Evolutionary conservation across 1,140 invertebrate genomes (phyloP).

Genomic region (Hirudo medicinalis): DNA sequence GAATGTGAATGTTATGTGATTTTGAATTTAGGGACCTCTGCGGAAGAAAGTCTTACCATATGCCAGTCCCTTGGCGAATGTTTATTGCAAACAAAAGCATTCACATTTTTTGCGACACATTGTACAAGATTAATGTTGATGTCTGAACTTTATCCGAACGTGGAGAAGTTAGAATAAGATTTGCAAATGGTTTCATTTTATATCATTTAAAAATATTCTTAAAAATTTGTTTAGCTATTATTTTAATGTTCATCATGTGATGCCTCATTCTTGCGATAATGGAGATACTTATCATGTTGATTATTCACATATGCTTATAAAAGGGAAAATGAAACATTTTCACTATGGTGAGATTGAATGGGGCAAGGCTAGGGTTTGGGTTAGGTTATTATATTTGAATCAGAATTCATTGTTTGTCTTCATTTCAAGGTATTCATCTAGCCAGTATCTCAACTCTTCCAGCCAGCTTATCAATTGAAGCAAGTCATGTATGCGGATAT

Average conservation of each 20-base stretch:
- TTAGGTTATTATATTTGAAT: too few relatives aligned
- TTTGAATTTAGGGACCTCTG: slow-evolving; percentile 48
- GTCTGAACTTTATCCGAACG: slow-evolving; percentile 58
- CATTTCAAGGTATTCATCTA: slow-evolving; percentile 3
- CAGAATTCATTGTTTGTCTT: not conserved
- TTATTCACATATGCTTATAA: slow-evolving; percentile 34
- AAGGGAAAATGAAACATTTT: slow-evolving; percentile 34
- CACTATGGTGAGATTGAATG: slow-evolving; percentile 32
- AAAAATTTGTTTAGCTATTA: slow-evolving; percentile 28
- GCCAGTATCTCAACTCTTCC: not conserved
- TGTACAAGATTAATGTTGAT: slow-evolving; percentile 60
- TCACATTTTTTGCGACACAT: slow-evolving; percentile 70
- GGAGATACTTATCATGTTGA: slow-evolving; percentile 33
- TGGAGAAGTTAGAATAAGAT: slow-evolving; percentile 54
- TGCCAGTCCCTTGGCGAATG: slow-evolving; percentile 65
- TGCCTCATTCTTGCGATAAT: slow-evolving; percentile 25
- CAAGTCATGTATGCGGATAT: too few relatives aligned
- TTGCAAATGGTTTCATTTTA: not conserved
- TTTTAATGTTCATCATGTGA: slow-evolving; percentile 33
- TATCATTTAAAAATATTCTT: not conserved
- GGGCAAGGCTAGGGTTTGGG: not conserved
- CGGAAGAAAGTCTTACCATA: slow-evolving; percentile 67
- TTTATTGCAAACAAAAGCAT: slow-evolving; percentile 44
- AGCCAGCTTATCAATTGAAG: too few relatives aligned
- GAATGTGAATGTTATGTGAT: too few relatives aligned